These are phyloP conservation scores for Actinia tenebrosa DNA, from an alignment of 64 coral and sea anemone genomes.

Conservation along the genomic window DNA sequence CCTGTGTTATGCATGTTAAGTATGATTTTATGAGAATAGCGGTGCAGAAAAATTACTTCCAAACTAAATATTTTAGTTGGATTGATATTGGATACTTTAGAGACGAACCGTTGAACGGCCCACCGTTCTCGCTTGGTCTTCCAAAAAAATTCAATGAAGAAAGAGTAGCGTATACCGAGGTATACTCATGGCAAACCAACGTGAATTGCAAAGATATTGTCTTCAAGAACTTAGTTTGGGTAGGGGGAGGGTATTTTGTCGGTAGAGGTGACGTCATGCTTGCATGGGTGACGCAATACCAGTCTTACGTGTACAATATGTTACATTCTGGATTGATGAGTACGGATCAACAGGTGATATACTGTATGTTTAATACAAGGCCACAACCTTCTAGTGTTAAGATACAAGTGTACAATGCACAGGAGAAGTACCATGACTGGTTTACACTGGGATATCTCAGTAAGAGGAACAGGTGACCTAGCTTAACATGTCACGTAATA, in stretches of 20 bases:
- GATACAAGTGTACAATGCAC: neutral
- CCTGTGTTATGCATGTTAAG: neutral
- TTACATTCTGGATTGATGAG: neutral
- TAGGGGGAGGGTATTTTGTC: slow-evolving; percentile 13
- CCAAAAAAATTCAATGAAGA: neutral
- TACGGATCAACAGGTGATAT: slow-evolving; percentile 1
- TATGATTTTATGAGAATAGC: neutral
- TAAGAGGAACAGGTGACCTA: neutral
- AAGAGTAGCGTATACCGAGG: neutral
- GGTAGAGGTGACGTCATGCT: slow-evolving; percentile 10
- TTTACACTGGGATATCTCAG: slow-evolving; percentile 17
- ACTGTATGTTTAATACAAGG: neutral
- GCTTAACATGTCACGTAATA: neutral
- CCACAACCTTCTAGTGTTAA: neutral
- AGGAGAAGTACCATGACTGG: neutral
- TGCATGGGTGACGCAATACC: neutral
- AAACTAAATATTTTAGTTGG: slow-evolving; percentile 16
- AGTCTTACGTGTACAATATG: neutral
- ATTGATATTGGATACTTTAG: slow-evolving; percentile 1
- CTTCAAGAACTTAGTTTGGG: neutral
- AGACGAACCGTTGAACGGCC: neutral
- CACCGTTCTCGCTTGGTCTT: neutral
- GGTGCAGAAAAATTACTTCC: neutral
- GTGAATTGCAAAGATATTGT: neutral
- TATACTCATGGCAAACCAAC: neutral